Base-by-base conservation (phyloP, 2,113 vertebrate genomes). In the Lasiurus cinereus region DNA sequence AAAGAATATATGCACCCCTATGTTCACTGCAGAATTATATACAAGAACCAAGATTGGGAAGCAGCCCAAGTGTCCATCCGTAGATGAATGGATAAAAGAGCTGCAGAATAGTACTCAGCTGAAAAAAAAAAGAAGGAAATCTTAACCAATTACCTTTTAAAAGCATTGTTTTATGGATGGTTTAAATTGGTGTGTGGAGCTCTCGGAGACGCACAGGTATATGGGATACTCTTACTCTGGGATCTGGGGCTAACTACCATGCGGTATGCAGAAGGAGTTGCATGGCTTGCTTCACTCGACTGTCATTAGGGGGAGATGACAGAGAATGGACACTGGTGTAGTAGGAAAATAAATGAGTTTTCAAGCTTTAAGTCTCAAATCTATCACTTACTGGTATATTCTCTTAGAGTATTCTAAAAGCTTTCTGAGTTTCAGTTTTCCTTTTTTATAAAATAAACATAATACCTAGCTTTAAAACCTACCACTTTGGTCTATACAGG, bases 371-470 rank as follows among this genome's bases (percentile, higher is more conserved):
- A 64, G 50, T 66, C 9, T 59, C 22, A 27, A 36, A 3, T 84
- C 48, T 80, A 0, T 54, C 9, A 15, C 46, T 83, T 24, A n/a
- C 54, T 50, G 24, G 6, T 31, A 3, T 16, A 33, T 77, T 83
- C n/a, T 46, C 29, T 46, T 4, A 69, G 67, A 67, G 50, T 31
- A 52, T 24, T 43, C 36, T 31, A 16, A 76, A 77, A 50, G 33
- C 69, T 59, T 87, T 77, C 80, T 36, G 33, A 67, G 46, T 5
- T 56, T 85, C 14, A 5, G 1, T 54, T 85, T 83, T n/a, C 66
- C 59, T 92, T 66, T 85, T 95, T 48, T 89, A 7, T 89, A 66
- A 95, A 83, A n/a, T 48, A 62, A 16, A 9, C 29, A 5, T 18
- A 72, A 52, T 39, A 21, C 7, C 16, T 31, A 67, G 6, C 6